Evolutionary conservation across 2,113 vertebrate species (phyloP).

Genomic region (Empidonax traillii): DNA sequence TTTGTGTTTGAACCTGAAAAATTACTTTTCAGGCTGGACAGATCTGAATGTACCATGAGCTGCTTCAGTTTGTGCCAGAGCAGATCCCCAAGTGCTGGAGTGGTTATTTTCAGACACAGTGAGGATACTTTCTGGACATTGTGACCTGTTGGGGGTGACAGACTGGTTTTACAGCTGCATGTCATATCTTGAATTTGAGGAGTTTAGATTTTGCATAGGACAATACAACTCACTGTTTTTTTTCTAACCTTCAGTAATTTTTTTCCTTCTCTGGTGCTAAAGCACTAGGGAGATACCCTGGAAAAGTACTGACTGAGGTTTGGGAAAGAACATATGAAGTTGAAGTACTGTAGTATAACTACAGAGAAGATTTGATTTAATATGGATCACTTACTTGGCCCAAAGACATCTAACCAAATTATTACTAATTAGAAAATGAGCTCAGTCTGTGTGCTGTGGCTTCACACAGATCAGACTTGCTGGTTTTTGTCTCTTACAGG

Average conservation of each 20-base stretch:
- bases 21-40: accelerated
- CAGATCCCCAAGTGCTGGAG: not conserved
- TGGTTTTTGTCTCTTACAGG: not conserved
- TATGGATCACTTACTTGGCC: accelerated
- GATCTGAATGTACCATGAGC: not conserved
- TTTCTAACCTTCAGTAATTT: not conserved
- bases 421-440: not conserved
- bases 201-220: not conserved
- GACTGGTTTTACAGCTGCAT: not conserved
- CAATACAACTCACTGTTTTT: not conserved
- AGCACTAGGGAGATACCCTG: not conserved
- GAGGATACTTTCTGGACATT: accelerated
- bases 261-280: not conserved
- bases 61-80: not conserved
- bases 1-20: not conserved
- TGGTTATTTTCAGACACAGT: not conserved
- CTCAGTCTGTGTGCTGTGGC: not conserved
- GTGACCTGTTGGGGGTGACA: not conserved
- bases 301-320: not conserved
- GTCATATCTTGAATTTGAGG: accelerated
- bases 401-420: not conserved
- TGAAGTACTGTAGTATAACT: not conserved
- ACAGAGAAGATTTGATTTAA: not conserved
- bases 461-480: not conserved
- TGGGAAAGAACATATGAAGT: not conserved